Evolutionary conservation across 1,140 invertebrate genomes (phyloP).

Genomic region (Drosophila mojavensis): DNA sequence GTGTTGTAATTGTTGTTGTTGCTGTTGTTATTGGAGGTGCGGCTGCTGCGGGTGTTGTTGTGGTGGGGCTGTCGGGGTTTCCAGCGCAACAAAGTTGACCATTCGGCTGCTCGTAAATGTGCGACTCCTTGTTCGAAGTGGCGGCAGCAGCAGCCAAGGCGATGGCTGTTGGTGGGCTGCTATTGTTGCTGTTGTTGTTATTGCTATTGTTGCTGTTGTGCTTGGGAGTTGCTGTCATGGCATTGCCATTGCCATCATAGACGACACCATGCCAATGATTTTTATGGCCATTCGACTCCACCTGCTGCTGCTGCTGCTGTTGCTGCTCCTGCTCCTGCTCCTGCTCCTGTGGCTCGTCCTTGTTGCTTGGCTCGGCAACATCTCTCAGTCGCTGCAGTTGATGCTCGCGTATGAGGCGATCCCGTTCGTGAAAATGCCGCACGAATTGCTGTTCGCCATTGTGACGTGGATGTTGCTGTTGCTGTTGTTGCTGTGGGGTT

Average conservation of each 20-base stretch:
- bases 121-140: conserved; percentile 50
- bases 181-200: no score
- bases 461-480: conserved; percentile 28
- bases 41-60: not conserved
- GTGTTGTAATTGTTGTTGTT: not conserved
- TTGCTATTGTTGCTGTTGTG: not conserved
- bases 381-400: conserved; percentile 72
- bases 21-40: not conserved
- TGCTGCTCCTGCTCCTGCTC: conserved; percentile 28
- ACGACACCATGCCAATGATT: conserved; percentile 81
- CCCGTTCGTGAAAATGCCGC: conserved; percentile 80
- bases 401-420: conserved; percentile 83
- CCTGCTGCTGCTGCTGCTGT: conserved; percentile 12
- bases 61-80: conserved; percentile 34
- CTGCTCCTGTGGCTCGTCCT: conserved; percentile 45
- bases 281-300: conserved; percentile 59
- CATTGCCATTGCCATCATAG: conserved; percentile 68
- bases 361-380: conserved; percentile 26
- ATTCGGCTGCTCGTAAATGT: conserved; percentile 67
- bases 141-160: not conserved
- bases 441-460: conserved; percentile 77
- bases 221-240: conserved; percentile 35
- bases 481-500: conserved; percentile 62
- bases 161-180: not conserved
- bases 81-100: conserved; percentile 46